Percentiles rank a stretch among this genome's conserved stretches.
These are phyloP conservation scores for Coregonus clupeaformis DNA, from an alignment of 2,113 vertebrate species.

Conservation along the genomic window DNA sequence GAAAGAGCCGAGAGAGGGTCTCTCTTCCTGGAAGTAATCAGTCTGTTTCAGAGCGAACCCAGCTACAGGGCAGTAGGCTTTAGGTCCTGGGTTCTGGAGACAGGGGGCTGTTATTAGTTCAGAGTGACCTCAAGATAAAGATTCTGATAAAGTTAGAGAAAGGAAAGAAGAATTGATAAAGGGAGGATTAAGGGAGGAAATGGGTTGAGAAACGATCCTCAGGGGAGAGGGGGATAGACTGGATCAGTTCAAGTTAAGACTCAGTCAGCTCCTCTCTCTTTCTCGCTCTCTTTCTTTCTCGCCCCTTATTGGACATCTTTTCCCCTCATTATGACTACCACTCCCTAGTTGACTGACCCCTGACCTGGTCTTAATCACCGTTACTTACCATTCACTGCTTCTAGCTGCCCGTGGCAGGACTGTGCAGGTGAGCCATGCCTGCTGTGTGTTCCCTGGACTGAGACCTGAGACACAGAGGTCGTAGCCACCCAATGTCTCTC, in stretches of 20 bases:
- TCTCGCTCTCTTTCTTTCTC: too few species aligned
- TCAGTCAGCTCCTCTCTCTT: too few species aligned
- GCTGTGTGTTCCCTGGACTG: not conserved
- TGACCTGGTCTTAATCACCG: not conserved
- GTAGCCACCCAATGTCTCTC: not conserved
- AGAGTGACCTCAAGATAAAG: not conserved
- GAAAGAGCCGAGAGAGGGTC: not conserved
- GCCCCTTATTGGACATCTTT: too few species aligned
- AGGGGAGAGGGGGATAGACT: too few species aligned
- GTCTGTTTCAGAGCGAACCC: not conserved
- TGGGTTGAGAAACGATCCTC: not conserved
- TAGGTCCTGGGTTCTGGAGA: not conserved
- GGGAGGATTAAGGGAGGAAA: not conserved
- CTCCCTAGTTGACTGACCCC: not conserved
- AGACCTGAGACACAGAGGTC: constrained; percentile 1
- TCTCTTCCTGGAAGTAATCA: not conserved
- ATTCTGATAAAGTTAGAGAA: not conserved
- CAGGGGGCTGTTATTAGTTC: not conserved
- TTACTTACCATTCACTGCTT: not conserved
- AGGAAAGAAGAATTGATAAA: not conserved
- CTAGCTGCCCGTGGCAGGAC: not conserved
- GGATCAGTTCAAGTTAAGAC: too few species aligned
- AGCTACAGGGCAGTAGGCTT: not conserved
- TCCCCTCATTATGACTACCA: not conserved
- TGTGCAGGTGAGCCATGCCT: not conserved